Evolutionary conservation across 2,797 vertebrate species (phyloP), one percentile per base, ranked within the genome.

Genomic region (Nasua narica): DNA sequence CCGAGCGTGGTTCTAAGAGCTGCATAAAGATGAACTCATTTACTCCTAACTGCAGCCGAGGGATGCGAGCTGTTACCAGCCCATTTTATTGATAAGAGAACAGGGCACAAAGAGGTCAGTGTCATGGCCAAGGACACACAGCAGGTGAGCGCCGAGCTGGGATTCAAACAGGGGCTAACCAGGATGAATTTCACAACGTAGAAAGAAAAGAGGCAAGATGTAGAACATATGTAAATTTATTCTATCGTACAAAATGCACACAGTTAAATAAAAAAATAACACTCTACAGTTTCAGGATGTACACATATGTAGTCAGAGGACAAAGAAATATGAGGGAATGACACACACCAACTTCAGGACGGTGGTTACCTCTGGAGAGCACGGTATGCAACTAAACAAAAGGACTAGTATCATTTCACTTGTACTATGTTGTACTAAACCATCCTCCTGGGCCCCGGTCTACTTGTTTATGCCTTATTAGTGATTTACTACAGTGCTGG

Each of bases 161-260:
- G 72, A 19, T 16, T n/a, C 18, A 14, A 29, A n/a, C 32, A 14
- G 32, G 37, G 9, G 37, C 50, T 27, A 25, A 35, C 35, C 23
- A 3, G 70, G 72, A 4, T 2, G 43, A 79, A 0, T 12, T 29
- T 50, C 76, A 16, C 2, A 43, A n/a, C 0, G 3, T 0, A 19
- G 76, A 43, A 43, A 54, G 70, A 15, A 37, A 43, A 43, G 77
- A 56, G 54, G 27, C 25, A 1, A 43, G 58, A 16, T 4, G 27
- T 0, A 46, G 1, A 2, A 25, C 0, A 37, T 0, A 25, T 0
- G 2, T 0, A 9, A 0, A 23, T n/a, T 25, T 7, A 35, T 10
- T 29, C 27, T 10, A 2, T 2, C 0, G 12, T 18, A 48, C 3
- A 10, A 56, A 16, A 69, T 7, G 18, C 37, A 5, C 0, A 19